A percentile compares a stretch with the other conserved stretches of the same genome.
Conservation (phyloP, 2,888 invertebrate species). For the Drosophila infuscata region DNA sequence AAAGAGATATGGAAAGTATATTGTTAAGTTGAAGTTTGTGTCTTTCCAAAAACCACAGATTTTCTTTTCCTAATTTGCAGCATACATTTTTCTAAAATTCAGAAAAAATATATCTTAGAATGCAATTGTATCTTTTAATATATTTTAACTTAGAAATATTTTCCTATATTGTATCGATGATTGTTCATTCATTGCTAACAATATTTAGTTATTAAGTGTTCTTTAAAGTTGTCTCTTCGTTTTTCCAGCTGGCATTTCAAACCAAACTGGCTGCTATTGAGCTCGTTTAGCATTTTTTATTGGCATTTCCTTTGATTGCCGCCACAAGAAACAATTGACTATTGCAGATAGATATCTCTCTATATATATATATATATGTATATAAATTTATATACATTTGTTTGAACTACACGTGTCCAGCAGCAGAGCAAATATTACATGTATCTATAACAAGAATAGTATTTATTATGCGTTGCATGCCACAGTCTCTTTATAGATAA, state of each 20-base stretch:
- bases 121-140: neutral
- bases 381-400: neutral
- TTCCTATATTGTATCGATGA: neutral
- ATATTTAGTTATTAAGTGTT: slow-evolving; percentile 10
- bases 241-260: slow-evolving; percentile 13
- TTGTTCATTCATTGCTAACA: slow-evolving; percentile 10
- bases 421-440: neutral
- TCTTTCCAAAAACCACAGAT: neutral
- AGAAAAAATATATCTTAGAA: neutral
- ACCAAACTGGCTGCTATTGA: slow-evolving; percentile 46
- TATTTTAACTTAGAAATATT: neutral
- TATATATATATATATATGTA: neutral
- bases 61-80: neutral
- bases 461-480: neutral
- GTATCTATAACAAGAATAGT: neutral
- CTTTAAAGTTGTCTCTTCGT: neutral
- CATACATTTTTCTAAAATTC: neutral
- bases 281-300: slow-evolving; percentile 63
- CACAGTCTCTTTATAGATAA: neutral
- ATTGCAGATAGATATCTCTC: neutral
- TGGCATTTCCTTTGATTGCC: slow-evolving; percentile 63
- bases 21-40: neutral
- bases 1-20: too few relatives aligned
- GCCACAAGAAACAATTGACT: slow-evolving; percentile 41
- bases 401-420: slow-evolving; percentile 38